Percentiles rank a stretch among this genome's conserved stretches.
Conservation (phyloP, 2,888 invertebrate species). For the Invenusta paracnida region DNA sequence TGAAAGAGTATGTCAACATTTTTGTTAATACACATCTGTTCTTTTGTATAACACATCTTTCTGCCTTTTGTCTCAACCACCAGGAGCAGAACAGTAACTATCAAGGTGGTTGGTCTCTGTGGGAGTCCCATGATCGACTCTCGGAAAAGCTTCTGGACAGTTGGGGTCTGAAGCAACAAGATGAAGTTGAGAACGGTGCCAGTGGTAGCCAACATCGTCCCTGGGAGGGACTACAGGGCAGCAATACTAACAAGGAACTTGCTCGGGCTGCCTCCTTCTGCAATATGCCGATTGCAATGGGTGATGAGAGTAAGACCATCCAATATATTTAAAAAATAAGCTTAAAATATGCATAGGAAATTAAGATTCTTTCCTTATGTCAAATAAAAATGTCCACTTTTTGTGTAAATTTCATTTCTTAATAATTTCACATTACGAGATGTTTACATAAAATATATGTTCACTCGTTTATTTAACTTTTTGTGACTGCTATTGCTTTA, state of each 20-base stretch:
- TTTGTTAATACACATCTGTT: too few relatives aligned
- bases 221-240: background rate
- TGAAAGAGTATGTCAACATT: too few relatives aligned
- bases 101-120: background rate
- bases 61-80: too few relatives aligned
- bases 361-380: too few relatives aligned
- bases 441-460: too few relatives aligned
- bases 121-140: background rate
- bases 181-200: background rate
- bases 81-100: background rate
- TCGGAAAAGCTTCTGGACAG: background rate
- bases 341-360: too few relatives aligned
- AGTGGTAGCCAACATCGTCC: background rate
- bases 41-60: too few relatives aligned
- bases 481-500: too few relatives aligned
- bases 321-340: too few relatives aligned
- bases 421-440: too few relatives aligned
- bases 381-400: too few relatives aligned
- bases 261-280: background rate
- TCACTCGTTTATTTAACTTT: background rate
- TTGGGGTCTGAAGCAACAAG: background rate
- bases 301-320: background rate
- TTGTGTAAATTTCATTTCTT: too few relatives aligned
- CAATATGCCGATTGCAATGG: slow-evolving; percentile 10
- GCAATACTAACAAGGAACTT: background rate